Base-by-base conservation (phyloP, 37 sponge, comb jelly and placozoan genomes). In the Diacarnus erythraeanus region DNA sequence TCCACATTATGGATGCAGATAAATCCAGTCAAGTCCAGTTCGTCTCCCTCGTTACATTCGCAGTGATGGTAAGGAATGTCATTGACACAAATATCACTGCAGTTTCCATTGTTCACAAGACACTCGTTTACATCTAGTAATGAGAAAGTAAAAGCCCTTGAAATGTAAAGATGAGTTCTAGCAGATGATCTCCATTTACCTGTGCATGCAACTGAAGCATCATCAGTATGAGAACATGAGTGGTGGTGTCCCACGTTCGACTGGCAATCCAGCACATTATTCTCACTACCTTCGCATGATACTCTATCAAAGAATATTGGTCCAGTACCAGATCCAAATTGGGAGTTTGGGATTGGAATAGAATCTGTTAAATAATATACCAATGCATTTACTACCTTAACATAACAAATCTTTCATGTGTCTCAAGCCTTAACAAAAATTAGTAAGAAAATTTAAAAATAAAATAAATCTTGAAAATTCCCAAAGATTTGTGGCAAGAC, bases 301-400 rank as follows among this genome's bases (percentile, higher is more conserved):
- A 38, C 2, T 3, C 21, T 8, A 56, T 44, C 27, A n/a, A 40
- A 40, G 27, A 74, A 74, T 1, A 74, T 26, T 34, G 75, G 75
- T 40, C 75, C 75, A n/a, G 54, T 74, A 43, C 75, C 75, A 17
- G 34, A 5, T 5, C 69, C 69, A 67, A 67, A 67, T 67, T 2
- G 37, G 22, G 69, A 31, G 29, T 27, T 27, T 27, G 69, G 69
- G n/a, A 67, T 29, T 31, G 38, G 20, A 5, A 47, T 47, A 15
- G 51, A 6, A 47, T 12, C 51, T 47, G 6, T 15, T 47, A 15
- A 47, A 12, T 6, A 47, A 12, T 47, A 12, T 15, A 15, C 6
- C 51, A 47, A 15, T 47, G 51, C 12, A 47, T 6, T 47, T 47
- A 6, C 12, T n/a, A n/a, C n/a, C n/a, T n/a, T n/a, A n/a, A n/a